phyloP scores from a whole-genome alignment of 2,113 vertebrate genomes.

The Tychaedon coryphoeus region DNA sequence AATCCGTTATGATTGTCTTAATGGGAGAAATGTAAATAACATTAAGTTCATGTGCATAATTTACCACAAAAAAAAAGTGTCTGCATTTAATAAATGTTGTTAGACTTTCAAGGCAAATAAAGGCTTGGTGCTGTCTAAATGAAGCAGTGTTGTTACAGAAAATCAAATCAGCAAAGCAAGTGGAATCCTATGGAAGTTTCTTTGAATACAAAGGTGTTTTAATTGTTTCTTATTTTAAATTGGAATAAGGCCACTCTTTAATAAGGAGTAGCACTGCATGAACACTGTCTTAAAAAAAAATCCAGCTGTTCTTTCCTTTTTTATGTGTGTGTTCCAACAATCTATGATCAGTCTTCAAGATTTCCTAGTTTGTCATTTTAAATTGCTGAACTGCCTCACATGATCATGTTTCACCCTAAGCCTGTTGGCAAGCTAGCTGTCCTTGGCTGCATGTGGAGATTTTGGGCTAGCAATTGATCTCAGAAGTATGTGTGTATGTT shows the following conservation, averaged over 20 bases:
- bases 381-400: neutral
- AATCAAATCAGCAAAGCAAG: neutral
- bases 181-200: neutral
- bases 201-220: neutral
- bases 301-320: neutral
- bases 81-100: neutral
- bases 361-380: conserved; percentile 15
- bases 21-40: neutral
- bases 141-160: neutral
- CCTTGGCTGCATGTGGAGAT: neutral
- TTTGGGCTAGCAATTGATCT: neutral
- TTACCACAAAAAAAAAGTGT: neutral
- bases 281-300: neutral
- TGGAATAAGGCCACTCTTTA: neutral
- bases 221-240: conserved; percentile 17
- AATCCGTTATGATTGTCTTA: neutral
- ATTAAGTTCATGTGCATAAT: neutral
- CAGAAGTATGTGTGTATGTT: neutral
- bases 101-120: neutral
- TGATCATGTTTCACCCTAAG: neutral
- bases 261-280: neutral
- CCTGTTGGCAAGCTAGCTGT: conserved; percentile 10
- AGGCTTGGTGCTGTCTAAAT: neutral
- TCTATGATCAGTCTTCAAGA: conserved; percentile 9
- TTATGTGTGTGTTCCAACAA: neutral